Evolutionary conservation across 1,140 invertebrate genomes (phyloP).

Genomic region (Drosophila santomea): DNA sequence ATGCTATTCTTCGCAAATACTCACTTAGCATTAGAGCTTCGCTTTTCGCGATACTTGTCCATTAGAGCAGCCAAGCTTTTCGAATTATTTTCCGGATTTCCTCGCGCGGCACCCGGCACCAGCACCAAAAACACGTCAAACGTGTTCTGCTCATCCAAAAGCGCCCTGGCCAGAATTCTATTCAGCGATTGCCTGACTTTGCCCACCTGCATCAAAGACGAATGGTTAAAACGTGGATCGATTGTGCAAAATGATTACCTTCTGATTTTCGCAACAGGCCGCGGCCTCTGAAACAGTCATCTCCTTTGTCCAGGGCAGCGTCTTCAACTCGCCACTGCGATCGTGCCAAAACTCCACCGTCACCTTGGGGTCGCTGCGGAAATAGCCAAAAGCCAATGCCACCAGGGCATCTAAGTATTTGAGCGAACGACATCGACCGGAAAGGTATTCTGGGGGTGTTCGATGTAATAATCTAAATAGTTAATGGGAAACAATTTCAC

Average conservation of each 20-base stretch:
- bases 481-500: constrained; percentile 5
- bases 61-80: constrained; percentile 41
- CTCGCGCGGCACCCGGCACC: constrained; percentile 67
- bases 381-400: constrained; percentile 74
- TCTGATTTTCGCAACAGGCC: constrained; percentile 39
- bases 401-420: constrained; percentile 68
- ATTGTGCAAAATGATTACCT: neutral
- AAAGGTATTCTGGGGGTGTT: constrained; percentile 38
- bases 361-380: constrained; percentile 54
- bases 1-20: neutral
- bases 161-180: constrained; percentile 45
- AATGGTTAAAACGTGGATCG: too few relatives aligned
- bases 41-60: constrained; percentile 64
- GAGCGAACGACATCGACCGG: constrained; percentile 47
- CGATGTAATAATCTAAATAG: neutral
- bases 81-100: constrained; percentile 65
- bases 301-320: constrained; percentile 47
- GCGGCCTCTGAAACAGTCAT: constrained; percentile 63
- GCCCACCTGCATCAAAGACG: constrained; percentile 20
- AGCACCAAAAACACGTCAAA: constrained; percentile 76
- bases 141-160: constrained; percentile 23
- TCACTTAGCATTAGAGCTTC: constrained; percentile 72
- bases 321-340: constrained; percentile 44
- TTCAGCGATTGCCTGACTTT: constrained; percentile 64
- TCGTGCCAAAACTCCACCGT: constrained; percentile 64